A percentile compares a stretch with the other conserved stretches of the same genome.
These are phyloP conservation scores for Grallaria varia DNA, from an alignment of 2,113 vertebrate genomes.

Conservation along the genomic window DNA sequence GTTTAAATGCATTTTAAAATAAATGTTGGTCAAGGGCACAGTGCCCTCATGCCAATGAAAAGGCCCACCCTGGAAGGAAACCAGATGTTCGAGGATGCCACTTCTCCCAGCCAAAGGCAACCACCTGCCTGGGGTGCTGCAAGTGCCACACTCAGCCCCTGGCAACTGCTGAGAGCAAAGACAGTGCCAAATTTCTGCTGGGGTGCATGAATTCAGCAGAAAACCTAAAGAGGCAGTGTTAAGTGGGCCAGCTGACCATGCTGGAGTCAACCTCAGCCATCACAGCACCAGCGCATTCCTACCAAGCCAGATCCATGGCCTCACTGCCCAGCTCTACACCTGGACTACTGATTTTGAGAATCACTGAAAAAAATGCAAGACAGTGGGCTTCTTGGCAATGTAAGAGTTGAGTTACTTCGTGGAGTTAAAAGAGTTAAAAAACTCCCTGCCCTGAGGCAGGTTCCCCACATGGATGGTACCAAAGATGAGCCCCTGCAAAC, in stretches of 20 bases:
- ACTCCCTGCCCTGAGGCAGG: neutral
- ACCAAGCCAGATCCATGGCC: neutral
- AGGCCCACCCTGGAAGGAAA: neutral
- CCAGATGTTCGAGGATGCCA: neutral
- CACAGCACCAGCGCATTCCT: fast-evolving
- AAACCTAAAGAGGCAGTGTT: neutral
- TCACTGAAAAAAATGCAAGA: neutral
- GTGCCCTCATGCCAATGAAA: neutral
- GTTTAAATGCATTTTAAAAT: neutral
- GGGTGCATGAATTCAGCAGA: neutral
- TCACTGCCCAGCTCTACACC: neutral
- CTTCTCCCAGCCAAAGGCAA: neutral
- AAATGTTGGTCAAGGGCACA: neutral
- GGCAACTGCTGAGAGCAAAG: neutral
- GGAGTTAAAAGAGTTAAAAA: neutral
- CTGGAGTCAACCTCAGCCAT: neutral
- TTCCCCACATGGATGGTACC: neutral
- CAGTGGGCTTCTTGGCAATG: neutral
- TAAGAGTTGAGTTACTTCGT: fast-evolving
- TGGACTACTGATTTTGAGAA: neutral
- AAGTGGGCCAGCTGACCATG: neutral
- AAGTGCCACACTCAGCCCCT: neutral
- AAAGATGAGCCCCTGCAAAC: fast-evolving
- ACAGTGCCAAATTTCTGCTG: neutral
- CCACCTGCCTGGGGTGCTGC: neutral